Base-by-base conservation (phyloP, 1,140 invertebrate species). In the Macrobrachium nipponense region DNA sequence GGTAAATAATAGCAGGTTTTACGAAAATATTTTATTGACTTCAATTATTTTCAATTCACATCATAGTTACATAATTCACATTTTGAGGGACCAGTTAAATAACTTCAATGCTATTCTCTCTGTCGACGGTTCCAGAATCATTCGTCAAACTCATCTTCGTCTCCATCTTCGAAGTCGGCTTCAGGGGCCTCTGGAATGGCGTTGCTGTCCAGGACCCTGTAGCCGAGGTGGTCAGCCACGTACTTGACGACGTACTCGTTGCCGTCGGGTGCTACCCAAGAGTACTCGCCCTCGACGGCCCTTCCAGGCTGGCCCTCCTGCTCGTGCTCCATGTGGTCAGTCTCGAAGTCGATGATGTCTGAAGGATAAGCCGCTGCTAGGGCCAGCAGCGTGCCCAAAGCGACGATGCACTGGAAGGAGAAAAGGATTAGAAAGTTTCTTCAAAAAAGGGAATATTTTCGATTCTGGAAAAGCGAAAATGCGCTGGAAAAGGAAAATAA, bases 261-360 rank as follows among this genome's bases (percentile, higher is more conserved):
- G 59, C 82, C 82, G 61, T 85, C 82, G 59, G 82, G 82, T 14
- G 72, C 23, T 20, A 85, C 75, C 82, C 82, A 85, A 17, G 68
- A 75, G 73, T 83, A 83, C 70, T 83, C 81, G 66, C 81, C 81
- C 68, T 83, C 81, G 5, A 83, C 81, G 44, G 64, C 81, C 43
- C 20, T 72, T 27, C 81, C 81, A 8, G 81, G 23, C 75, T 79
- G 59, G 62, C 73, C 64, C 66, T 59, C 75, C 78, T 80, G 76
- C 76, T 61, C 27, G 75, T 75, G 17, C 60, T 76, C 18, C 77
- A 86, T 86, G 64, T 20, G 20, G 77, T 86, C 84, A 10, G 76
- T 79, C 44, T 86, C 84, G 77, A 86, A 80, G 77, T 86, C 84
- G 76, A 86, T 68, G 36, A 86, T 72, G 70, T 86, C 75, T 17